phyloP scores from a whole-genome alignment of 2,888 invertebrate species.

The Molorchus minor region DNA sequence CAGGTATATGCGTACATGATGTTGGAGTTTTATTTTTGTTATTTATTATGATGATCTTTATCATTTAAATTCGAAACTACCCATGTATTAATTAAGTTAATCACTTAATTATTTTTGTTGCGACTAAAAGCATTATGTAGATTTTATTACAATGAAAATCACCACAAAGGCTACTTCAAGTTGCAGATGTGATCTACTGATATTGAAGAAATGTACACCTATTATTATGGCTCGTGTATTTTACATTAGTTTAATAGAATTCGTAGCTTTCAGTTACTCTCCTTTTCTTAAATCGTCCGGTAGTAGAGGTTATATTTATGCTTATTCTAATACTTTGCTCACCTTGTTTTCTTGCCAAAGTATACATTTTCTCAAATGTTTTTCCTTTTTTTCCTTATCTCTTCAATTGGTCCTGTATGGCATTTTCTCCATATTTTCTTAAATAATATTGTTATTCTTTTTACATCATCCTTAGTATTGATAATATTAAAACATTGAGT shows the following conservation, averaged over 20 bases:
- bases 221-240: neutral
- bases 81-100: slow-evolving; percentile 14
- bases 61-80: slow-evolving; percentile 6
- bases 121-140: slow-evolving; percentile 8
- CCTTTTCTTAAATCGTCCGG: too few species aligned
- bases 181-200: slow-evolving; percentile 1
- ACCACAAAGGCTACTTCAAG: neutral
- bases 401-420: too few species aligned
- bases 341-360: too few species aligned
- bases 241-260: neutral
- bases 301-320: too few species aligned
- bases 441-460: too few species aligned
- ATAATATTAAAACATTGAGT: too few species aligned
- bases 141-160: slow-evolving; percentile 7
- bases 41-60: slow-evolving; percentile 6
- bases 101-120: slow-evolving; percentile 11
- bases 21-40: neutral
- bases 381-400: too few species aligned
- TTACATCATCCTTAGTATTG: too few species aligned
- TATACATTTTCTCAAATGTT: too few species aligned
- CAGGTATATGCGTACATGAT: neutral
- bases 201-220: neutral
- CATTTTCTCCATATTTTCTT: too few species aligned
- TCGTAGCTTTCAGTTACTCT: too few species aligned
- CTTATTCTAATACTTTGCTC: too few species aligned